phyloP scores from a whole-genome alignment of 2,797 vertebrate genomes.

The Neopelma chrysocephalum region DNA sequence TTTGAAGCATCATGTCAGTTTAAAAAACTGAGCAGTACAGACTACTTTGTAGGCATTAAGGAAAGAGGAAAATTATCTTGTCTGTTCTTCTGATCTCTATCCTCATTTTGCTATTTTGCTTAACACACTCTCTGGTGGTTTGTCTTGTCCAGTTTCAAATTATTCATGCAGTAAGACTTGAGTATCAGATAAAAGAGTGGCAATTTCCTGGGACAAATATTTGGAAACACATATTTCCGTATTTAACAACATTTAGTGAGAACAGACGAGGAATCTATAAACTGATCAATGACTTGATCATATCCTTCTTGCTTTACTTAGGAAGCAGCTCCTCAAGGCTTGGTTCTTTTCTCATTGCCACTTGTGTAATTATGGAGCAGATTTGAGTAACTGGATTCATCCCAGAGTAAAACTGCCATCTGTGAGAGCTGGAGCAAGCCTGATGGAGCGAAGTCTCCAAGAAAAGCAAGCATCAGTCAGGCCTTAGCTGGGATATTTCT shows the following conservation, averaged over 20 bases:
- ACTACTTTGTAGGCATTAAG: neutral
- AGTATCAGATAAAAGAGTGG: neutral
- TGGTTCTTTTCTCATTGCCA: neutral
- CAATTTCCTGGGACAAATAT: constrained; percentile 14
- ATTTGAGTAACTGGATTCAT: neutral
- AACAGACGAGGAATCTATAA: neutral
- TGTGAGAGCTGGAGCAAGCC: neutral
- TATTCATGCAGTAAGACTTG: neutral
- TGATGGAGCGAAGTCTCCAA: neutral
- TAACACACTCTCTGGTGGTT: neutral
- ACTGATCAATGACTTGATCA: neutral
- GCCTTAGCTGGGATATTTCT: neutral
- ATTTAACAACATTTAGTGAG: constrained; percentile 2
- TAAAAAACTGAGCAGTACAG: neutral
- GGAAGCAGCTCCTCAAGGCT: neutral
- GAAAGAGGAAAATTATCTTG: neutral
- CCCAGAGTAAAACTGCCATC: neutral
- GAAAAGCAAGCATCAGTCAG: neutral
- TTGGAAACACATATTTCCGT: neutral
- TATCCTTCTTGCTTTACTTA: neutral
- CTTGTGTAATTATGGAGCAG: neutral
- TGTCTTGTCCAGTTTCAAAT: constrained; percentile 6
- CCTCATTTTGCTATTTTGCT: constrained; percentile 13
- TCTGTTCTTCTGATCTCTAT: neutral
- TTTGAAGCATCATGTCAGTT: neutral